Percentiles rank a stretch among this genome's conserved stretches.
Conservation (phyloP, 2,888 invertebrate genomes). For the Notodonta dromedarius region DNA sequence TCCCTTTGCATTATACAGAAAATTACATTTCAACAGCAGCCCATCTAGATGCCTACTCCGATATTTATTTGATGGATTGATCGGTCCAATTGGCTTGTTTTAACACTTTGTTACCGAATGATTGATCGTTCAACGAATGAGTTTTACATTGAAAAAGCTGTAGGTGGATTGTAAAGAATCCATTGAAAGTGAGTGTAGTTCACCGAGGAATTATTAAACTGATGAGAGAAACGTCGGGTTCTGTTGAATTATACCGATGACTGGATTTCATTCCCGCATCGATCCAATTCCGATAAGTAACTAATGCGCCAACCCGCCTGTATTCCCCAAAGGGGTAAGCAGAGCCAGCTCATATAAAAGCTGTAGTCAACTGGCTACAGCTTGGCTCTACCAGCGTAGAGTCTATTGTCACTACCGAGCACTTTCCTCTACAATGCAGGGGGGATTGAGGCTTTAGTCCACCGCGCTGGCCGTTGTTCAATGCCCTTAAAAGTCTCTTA, state of each 20-base stretch:
- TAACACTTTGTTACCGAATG: slow-evolving; percentile 19
- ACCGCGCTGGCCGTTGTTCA: no score
- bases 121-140: slow-evolving; percentile 20
- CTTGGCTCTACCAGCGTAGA: no score
- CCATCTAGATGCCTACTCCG: neutral
- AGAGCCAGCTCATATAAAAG: no score
- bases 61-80: slow-evolving; percentile 14
- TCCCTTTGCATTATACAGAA: neutral
- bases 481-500: no score
- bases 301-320: no score
- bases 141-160: neutral
- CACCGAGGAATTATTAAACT: neutral
- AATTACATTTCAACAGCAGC: neutral
- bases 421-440: no score
- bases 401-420: no score
- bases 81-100: slow-evolving; percentile 21
- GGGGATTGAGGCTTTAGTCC: no score
- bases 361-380: no score
- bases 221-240: neutral
- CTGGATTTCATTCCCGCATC: neutral
- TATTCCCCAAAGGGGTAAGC: no score
- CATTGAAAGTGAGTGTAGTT: neutral
- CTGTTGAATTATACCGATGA: neutral
- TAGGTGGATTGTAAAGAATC: neutral
- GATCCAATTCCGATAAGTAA: neutral